Conservation (phyloP, 2,113 vertebrate genomes). For the Anarrhichthys ocellatus region DNA sequence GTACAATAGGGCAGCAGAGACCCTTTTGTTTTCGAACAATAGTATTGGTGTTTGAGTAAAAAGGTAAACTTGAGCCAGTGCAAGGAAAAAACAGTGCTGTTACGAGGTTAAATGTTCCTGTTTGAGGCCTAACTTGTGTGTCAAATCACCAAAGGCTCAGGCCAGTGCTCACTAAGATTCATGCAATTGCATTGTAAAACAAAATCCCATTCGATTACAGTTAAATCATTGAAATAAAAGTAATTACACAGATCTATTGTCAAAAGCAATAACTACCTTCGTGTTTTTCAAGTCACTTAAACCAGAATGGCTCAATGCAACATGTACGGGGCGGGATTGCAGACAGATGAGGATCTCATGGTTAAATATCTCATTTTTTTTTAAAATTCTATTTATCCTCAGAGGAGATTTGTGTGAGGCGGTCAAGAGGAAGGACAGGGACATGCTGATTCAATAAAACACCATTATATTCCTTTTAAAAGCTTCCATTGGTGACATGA, state of each 20-base stretch:
- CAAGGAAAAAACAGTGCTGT: background rate
- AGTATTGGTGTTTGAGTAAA: background rate
- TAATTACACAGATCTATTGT: constrained; percentile 21
- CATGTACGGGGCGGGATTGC: background rate
- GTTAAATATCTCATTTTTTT: constrained; percentile 65
- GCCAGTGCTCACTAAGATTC: background rate
- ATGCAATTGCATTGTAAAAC: background rate
- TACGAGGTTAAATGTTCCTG: background rate
- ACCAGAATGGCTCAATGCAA: constrained; percentile 22
- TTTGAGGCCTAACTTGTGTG: background rate
- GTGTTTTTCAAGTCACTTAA: constrained; percentile 36
- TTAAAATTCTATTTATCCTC: constrained; percentile 73
- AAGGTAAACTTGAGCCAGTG: background rate
- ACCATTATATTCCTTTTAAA: constrained; percentile 91
- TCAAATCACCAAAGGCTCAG: background rate
- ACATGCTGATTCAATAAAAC: constrained; percentile 92
- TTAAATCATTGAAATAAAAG: background rate
- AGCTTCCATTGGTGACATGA: constrained; percentile 90
- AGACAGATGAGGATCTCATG: constrained; percentile 46
- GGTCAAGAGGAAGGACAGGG: constrained; percentile 68
- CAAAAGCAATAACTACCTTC: constrained; percentile 23
- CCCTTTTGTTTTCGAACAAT: constrained; percentile 17
- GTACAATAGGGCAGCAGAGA: constrained; percentile 21
- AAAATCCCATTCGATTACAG: background rate
- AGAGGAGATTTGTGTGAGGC: constrained; percentile 69